Conservation (phyloP, 2,888 invertebrate genomes). For the Cryptocheilus praepositus region DNA sequence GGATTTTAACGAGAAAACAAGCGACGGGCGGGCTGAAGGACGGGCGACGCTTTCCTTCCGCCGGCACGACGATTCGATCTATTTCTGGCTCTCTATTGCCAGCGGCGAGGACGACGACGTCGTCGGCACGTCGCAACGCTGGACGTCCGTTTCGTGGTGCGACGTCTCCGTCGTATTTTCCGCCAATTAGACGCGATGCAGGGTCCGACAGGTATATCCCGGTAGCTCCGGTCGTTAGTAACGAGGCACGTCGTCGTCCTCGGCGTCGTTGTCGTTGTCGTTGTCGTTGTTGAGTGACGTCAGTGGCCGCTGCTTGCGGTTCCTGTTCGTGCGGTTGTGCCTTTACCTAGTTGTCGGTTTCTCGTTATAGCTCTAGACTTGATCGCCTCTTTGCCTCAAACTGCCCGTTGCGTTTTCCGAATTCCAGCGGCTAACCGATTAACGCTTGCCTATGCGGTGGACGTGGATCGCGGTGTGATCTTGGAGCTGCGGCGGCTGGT, state of each 20-base stretch:
- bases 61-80: slow-evolving; percentile 23
- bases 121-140: slow-evolving; percentile 35
- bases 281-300: slow-evolving; percentile 11
- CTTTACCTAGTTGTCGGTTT: slow-evolving; percentile 9
- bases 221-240: slow-evolving; percentile 48
- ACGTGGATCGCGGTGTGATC: too few species aligned
- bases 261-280: slow-evolving; percentile 17
- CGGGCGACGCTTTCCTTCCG: neutral
- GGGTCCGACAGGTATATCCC: slow-evolving; percentile 56
- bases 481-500: too few species aligned
- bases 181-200: slow-evolving; percentile 64
- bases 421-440: neutral
- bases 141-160: slow-evolving; percentile 47
- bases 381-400: neutral
- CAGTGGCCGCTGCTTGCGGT: slow-evolving; percentile 22
- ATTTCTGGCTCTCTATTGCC: slow-evolving; percentile 29
- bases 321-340: slow-evolving; percentile 5
- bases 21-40: slow-evolving; percentile 1
- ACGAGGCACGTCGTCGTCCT: slow-evolving; percentile 38
- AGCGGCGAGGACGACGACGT: slow-evolving; percentile 4
- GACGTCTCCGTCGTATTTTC: slow-evolving; percentile 62
- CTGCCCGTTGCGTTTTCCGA: neutral
- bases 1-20: slow-evolving; percentile 29
- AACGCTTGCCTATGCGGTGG: neutral
- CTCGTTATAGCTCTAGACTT: too few species aligned